Evolutionary conservation across 2,113 vertebrate species (phyloP).

Genomic region (Triplophysa rosa): DNA sequence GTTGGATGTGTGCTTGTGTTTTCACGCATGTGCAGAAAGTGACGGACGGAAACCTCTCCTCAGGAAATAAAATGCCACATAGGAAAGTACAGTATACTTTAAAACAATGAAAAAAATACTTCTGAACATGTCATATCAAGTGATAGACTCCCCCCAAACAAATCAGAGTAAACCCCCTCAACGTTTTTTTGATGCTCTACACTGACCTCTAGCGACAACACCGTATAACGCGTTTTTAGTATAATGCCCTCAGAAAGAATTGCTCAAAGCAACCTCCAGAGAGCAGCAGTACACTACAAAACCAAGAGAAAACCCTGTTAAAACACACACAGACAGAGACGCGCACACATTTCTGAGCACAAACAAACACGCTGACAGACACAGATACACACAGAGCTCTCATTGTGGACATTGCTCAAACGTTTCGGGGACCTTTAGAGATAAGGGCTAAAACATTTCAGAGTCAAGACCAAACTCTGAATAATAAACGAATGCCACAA

Average conservation of each 20-base stretch:
- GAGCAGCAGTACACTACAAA: conserved; percentile 44
- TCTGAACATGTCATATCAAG: neutral
- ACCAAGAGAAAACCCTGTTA: neutral
- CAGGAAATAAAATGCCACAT: conserved; percentile 4
- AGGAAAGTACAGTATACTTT: neutral
- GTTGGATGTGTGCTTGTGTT: neutral
- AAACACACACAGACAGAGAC: neutral
- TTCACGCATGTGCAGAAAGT: neutral
- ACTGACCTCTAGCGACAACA: neutral
- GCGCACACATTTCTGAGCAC: neutral
- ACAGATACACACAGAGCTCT: conserved; percentile 29
- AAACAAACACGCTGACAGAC: conserved; percentile 4
- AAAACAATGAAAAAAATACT: neutral
- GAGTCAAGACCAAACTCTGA: conserved; percentile 38
- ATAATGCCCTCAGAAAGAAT: neutral
- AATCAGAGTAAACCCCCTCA: neutral
- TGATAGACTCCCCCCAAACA: neutral
- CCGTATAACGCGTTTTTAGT: neutral
- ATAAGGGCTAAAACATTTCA: conserved; percentile 43
- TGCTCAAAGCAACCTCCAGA: conserved; percentile 30
- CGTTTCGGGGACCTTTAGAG: conserved; percentile 28
- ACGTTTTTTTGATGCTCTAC: conserved; percentile 7
- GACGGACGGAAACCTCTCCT: neutral
- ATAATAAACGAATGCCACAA: conserved; percentile 55
- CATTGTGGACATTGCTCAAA: conserved; percentile 16